These are phyloP conservation scores for Centropus unirufus DNA, from an alignment of 2,113 vertebrate species.

Conservation along the genomic window DNA sequence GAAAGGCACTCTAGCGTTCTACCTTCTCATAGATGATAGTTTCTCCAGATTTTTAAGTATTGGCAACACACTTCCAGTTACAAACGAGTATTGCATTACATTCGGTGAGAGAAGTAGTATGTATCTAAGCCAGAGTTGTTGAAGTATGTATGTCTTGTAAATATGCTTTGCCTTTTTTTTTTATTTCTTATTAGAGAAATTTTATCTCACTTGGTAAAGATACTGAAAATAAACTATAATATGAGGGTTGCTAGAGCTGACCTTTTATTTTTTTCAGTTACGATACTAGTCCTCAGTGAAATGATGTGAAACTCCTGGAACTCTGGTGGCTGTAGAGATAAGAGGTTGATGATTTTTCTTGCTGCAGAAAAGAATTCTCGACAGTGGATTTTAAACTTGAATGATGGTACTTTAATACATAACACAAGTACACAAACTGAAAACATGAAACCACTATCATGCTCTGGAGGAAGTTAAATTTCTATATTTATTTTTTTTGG, in stretches of 20 bases:
- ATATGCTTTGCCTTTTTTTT: not conserved
- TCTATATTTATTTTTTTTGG: too few species aligned
- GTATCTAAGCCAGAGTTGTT: not conserved
- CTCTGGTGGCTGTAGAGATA: not conserved
- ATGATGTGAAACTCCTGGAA: not conserved
- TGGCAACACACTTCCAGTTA: not conserved
- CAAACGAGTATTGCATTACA: not conserved
- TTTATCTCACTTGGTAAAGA: not conserved
- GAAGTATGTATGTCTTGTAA: not conserved
- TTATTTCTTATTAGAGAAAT: not conserved
- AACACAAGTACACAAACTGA: not conserved
- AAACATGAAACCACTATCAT: not conserved
- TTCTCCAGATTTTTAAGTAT: not conserved
- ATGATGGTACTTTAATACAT: not conserved
- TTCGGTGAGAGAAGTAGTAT: not conserved
- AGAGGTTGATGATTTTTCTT: not conserved
- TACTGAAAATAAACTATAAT: not conserved
- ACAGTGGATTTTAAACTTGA: not conserved
- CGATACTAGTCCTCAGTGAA: not conserved
- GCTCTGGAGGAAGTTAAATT: not conserved
- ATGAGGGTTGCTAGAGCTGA: not conserved
- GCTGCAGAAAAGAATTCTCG: not conserved
- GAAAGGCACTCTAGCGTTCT: not conserved
- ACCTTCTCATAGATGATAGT: not conserved
- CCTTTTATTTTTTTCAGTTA: not conserved